Evolutionary conservation across 2,797 vertebrate genomes (phyloP).

Genomic region (Dipus sagitta): DNA sequence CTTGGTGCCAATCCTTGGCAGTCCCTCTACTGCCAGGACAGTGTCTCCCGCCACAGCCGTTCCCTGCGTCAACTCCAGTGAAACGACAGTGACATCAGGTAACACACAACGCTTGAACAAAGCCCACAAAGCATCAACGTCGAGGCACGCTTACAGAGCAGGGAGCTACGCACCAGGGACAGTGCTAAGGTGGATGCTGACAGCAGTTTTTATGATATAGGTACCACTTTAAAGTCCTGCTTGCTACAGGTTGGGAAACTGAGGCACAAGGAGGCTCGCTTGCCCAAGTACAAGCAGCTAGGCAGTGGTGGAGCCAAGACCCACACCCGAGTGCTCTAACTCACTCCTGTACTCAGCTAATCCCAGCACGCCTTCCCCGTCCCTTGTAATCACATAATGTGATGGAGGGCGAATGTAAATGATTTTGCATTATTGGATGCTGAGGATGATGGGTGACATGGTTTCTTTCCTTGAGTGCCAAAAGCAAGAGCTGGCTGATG

Average conservation of each 20-base stretch:
- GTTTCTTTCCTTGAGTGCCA: conserved; percentile 13
- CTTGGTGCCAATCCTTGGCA: no score
- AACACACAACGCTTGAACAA: background rate
- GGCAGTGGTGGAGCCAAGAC: background rate
- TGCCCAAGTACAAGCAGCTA: background rate
- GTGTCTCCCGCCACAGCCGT: background rate
- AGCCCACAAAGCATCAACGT: background rate
- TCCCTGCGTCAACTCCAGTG: background rate
- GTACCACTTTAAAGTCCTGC: background rate
- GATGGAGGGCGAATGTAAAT: conserved; percentile 32
- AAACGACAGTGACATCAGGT: background rate
- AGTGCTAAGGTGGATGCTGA: background rate
- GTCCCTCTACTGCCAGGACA: background rate
- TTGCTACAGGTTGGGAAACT: background rate
- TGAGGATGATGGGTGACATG: conserved; percentile 52
- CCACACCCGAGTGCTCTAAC: background rate
- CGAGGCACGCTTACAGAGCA: background rate
- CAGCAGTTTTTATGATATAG: background rate
- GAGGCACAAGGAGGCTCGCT: background rate
- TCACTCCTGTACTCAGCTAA: background rate
- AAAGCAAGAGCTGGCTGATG: background rate
- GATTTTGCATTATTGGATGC: conserved; percentile 4
- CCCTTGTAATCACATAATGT: background rate
- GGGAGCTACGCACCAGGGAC: no score
- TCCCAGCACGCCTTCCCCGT: background rate